Evolutionary conservation across 2,797 vertebrate species (phyloP), one percentile per base, ranked within the genome.

Genomic region (Xenopus petersii): DNA sequence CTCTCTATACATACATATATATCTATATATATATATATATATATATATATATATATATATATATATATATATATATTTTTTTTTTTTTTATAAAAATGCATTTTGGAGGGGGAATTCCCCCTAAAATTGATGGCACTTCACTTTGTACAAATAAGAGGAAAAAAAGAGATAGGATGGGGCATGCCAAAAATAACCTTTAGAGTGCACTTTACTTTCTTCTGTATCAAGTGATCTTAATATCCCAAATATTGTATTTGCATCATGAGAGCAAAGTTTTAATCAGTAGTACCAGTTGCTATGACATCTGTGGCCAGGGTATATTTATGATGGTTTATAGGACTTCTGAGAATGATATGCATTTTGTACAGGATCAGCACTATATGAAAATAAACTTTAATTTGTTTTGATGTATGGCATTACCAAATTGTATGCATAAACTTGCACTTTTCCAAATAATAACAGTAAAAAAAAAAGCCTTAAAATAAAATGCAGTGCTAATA

Each of bases 141-240:
- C 26, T 51, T 79, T 59, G 58, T 76, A 54, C 24, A 21, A 64
- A 60, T 76, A 71, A 71, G 75, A 64, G 8, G 63, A 69, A 67
- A 70, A 47, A 6, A 42, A 51, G 49, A 73, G 71, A 70, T 64
- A 65, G 65, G 60, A 73, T 51, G 76, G 74, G 71, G 71, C 77
- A 74, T 79, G 77, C 77, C 77, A 79, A 79, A 79, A 79, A 79
- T 42, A 58, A 60, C 49, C 62, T 74, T 36, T 74, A 74, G 77
- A 79, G 71, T 74, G 77, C 77, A 79, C 77, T 79, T 74, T 79
- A 79, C 71, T 70, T 65, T 58, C 71, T 65, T 63, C 76, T 79
- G 67, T 74, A 79, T 70, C 62, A 74, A 58, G 48, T 74, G 67
- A 73, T 73, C 75, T 56, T 64, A 73, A 64, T 26, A 30, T 49